These are phyloP conservation scores for Oedothorax gibbosus DNA, from an alignment of 1,140 invertebrate genomes.

Conservation along the genomic window DNA sequence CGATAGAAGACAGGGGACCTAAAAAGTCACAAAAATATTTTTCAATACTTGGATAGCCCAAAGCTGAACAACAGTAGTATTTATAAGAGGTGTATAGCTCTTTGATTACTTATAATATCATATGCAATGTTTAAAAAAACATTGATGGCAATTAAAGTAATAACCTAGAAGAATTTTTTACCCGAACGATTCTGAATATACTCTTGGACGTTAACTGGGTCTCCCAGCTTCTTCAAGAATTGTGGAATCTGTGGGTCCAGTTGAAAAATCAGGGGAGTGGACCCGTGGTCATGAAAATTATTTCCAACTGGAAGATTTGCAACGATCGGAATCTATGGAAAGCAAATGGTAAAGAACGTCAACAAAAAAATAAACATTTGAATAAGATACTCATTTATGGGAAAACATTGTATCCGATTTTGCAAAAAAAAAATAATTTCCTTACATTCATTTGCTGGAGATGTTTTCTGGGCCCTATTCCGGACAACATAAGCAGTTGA, in stretches of 20 bases:
- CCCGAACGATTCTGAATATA: not conserved
- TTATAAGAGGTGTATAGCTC: too few species aligned
- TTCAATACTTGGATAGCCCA: not conserved
- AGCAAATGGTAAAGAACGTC: too few species aligned
- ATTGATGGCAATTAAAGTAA: too few species aligned
- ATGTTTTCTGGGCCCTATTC: slow-evolving; percentile 85
- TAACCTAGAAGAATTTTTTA: not conserved
- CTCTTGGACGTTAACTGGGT: not conserved
- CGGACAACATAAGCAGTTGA: slow-evolving; percentile 91
- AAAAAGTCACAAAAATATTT: not conserved
- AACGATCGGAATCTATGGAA: not conserved
- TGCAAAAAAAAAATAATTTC: too few species aligned
- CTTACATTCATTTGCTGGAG: slow-evolving; percentile 67
- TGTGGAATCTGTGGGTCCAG: not conserved
- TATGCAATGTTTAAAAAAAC: too few species aligned
- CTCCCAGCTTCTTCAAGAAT: not conserved
- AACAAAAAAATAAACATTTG: too few species aligned
- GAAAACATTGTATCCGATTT: too few species aligned
- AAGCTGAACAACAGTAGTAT: too few species aligned
- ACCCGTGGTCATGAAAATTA: not conserved
- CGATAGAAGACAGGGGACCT: not conserved
- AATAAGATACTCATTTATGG: too few species aligned
- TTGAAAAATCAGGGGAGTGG: not conserved
- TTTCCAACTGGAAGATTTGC: not conserved
- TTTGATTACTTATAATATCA: too few species aligned